Evolutionary conservation across 2,888 invertebrate genomes (phyloP), one percentile per base, ranked within the genome.

Genomic region (Limnephilus rhombicus): DNA sequence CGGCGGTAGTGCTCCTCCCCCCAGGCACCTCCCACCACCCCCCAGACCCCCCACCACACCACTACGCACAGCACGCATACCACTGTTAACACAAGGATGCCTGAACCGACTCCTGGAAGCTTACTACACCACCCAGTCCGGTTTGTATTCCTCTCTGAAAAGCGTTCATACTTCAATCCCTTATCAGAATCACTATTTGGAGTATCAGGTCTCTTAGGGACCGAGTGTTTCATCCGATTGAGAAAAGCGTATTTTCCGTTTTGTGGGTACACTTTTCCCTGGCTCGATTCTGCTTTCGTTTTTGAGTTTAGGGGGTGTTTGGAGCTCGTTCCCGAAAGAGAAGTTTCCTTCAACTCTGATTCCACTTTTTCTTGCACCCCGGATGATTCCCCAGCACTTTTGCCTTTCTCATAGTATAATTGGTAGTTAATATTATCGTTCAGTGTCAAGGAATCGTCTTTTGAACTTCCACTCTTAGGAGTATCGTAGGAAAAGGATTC

Each of bases 401-500:
- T 95, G 93, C 95, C 95, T 92, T 94, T 95, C 94, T 96, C 96
- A 94, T 95, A 96, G 94, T 95, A 95, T 94, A 96, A 95, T 81
- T 96, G 95, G 94, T 96, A 96, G 94, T 96, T 96, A 80, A 96
- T 96, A 93, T 96, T 96, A 94, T 96, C 96, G 93, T 96, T 96
- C 92, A 97, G 94, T 11, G 97, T 96, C 93, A 96, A 95, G 92
- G 97, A 95, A 95, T 97, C 97, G 96, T 96, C 94, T 96, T 96
- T 31, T 95, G 93, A 34, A 94, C 94, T 92, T 93, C 94, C 95
- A 41, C 94, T 94, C 85, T 95, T 95, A 0, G 96, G 95, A 34
- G 94, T 96, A 94, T 97, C 97, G 94, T 97, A 96, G 94, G 96
- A 96, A 94, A 97, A 97, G 91, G 97, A 96, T 94, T 97, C 97